Conservation (phyloP, 2,797 vertebrate species). For the Simalia tracyae region DNA sequence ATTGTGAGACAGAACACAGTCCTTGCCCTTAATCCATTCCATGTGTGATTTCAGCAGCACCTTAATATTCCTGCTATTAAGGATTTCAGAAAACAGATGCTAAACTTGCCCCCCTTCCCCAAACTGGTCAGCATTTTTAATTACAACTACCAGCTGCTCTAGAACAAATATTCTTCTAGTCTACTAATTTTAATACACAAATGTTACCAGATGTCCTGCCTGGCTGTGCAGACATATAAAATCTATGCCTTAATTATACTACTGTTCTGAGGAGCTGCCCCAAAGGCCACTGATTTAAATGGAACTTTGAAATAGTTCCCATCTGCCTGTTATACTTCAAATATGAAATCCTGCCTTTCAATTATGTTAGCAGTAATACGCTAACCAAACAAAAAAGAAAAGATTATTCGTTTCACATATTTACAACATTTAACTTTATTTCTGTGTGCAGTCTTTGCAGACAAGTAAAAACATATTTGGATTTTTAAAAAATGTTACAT, state of each 20-base stretch:
- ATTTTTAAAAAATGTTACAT: not conserved
- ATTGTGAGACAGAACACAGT: not conserved
- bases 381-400: not conserved
- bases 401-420: not conserved
- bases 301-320: not conserved
- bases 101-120: not conserved
- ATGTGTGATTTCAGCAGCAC: not conserved
- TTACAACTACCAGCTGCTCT: not conserved
- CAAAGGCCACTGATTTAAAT: slow-evolving; percentile 13
- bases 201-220: slow-evolving; percentile 29
- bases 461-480: not conserved
- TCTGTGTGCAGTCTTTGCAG: not conserved
- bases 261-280: slow-evolving; percentile 6
- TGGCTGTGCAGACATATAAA: slow-evolving; percentile 18
- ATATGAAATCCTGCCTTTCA: slow-evolving; percentile 6
- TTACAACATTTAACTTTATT: not conserved
- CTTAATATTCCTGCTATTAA: not conserved
- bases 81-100: not conserved
- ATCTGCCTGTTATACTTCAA: slow-evolving; percentile 9
- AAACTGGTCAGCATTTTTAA: slow-evolving; percentile 9
- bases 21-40: not conserved
- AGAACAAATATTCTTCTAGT: slow-evolving; percentile 11
- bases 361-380: not conserved
- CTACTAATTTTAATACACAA: not conserved
- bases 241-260: slow-evolving; percentile 18